Evolutionary conservation across 1,140 invertebrate genomes (phyloP).

Genomic region (Heliconius himera): DNA sequence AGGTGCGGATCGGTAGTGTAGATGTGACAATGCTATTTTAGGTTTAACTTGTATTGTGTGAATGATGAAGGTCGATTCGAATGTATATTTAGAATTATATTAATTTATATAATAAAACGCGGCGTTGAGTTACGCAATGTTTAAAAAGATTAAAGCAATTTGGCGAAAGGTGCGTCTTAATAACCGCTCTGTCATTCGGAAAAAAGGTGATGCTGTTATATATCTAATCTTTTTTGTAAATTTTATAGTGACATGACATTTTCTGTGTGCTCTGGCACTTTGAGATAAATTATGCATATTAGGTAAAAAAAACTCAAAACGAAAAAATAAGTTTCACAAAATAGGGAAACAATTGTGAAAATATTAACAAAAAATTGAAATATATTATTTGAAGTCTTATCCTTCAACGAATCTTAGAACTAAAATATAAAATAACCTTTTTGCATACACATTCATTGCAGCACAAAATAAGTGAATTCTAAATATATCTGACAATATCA

Average conservation of each 20-base stretch:
- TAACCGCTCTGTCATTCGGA: too few species aligned
- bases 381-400: background rate
- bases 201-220: too few species aligned
- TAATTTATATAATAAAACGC: background rate
- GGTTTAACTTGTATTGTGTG: background rate
- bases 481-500: constrained; percentile 31
- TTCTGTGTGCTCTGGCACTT: too few species aligned
- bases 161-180: too few species aligned
- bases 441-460: background rate
- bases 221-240: too few species aligned
- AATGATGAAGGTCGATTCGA: background rate
- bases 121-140: too few species aligned
- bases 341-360: background rate
- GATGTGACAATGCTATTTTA: constrained; percentile 38
- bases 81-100: background rate
- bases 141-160: too few species aligned
- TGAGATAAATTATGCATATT: too few species aligned
- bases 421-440: background rate
- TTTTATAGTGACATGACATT: too few species aligned
- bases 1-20: constrained; percentile 33
- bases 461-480: constrained; percentile 5
- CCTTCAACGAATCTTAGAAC: background rate
- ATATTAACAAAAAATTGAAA: background rate
- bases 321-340: background rate
- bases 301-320: too few species aligned